A percentile compares a stretch with the other conserved stretches of the same genome.
Evolutionary conservation across 2,113 vertebrate species (phyloP).

Genomic region (Oophaga pumilio): DNA sequence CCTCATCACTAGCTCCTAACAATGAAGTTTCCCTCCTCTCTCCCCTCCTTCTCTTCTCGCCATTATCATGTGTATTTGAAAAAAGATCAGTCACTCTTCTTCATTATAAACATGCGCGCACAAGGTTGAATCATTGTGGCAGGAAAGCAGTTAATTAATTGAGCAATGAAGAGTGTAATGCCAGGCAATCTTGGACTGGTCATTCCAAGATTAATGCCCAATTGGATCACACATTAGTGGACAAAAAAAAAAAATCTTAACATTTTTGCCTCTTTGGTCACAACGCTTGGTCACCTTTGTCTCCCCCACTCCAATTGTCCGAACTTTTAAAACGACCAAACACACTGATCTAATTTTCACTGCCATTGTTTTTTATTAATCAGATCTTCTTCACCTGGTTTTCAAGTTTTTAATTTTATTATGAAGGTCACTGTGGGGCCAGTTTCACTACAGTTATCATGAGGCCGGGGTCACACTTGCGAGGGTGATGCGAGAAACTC

Average conservation of each 20-base stretch:
- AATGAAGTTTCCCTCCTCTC: slow-evolving; percentile 34
- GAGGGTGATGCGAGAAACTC: no score
- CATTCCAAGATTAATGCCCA: slow-evolving; percentile 8
- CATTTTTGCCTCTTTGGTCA: neutral
- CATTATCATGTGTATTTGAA: slow-evolving; percentile 50
- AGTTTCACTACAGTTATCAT: neutral
- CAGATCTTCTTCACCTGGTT: neutral
- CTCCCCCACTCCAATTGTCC: neutral
- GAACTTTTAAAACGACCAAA: neutral
- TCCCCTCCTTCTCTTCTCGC: neutral
- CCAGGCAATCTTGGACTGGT: neutral
- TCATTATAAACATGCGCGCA: slow-evolving; percentile 32
- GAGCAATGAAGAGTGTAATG: neutral
- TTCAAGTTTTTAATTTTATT: neutral
- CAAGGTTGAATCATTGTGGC: neutral
- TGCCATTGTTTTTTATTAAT: neutral
- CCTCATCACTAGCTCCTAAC: slow-evolving; percentile 49
- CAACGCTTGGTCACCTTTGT: neutral
- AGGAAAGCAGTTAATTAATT: slow-evolving; percentile 5
- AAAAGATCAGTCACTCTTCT: slow-evolving; percentile 31
- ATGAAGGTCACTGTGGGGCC: neutral
- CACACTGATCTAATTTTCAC: neutral
- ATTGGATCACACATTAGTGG: neutral
- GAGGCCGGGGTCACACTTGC: no score
- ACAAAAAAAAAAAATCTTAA: neutral